Conservation (phyloP, 37 sponge, comb jelly and placozoan species). For the Crambe crambe region DNA sequence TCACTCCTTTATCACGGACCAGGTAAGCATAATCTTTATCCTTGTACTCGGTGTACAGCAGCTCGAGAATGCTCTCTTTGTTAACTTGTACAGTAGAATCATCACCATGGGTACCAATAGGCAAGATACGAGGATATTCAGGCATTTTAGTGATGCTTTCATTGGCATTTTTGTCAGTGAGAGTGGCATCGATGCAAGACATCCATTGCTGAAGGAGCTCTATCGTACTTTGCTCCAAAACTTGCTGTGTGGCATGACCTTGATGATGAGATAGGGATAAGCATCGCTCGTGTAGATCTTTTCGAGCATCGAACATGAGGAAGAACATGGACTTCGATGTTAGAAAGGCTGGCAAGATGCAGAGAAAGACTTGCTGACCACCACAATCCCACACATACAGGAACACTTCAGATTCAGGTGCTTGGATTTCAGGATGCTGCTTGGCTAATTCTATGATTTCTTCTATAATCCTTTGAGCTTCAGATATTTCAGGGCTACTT, state of each 20-base stretch:
- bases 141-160: background rate
- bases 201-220: conserved; percentile 41
- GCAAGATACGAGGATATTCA: conserved; percentile 13
- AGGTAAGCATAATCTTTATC: conserved; percentile 27
- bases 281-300: conserved; percentile 9
- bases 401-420: conserved; percentile 8
- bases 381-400: conserved; percentile 71
- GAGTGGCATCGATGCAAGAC: conserved; percentile 37
- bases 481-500: background rate
- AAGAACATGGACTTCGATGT: conserved; percentile 45
- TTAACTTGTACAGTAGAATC: background rate
- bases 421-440: background rate
- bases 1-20: background rate
- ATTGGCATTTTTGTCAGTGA: too few relatives aligned
- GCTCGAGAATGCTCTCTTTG: background rate
- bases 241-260: background rate
- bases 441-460: background rate
- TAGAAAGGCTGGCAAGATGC: conserved; percentile 50
- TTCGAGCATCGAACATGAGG: conserved; percentile 52
- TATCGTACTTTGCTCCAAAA: background rate
- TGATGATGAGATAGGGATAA: background rate
- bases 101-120: conserved; percentile 52
- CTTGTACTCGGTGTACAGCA: conserved; percentile 2
- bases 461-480: background rate
- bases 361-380: conserved; percentile 55